phyloP scores from a whole-genome alignment of 1,140 invertebrate species.

The Tribolium castaneum region DNA sequence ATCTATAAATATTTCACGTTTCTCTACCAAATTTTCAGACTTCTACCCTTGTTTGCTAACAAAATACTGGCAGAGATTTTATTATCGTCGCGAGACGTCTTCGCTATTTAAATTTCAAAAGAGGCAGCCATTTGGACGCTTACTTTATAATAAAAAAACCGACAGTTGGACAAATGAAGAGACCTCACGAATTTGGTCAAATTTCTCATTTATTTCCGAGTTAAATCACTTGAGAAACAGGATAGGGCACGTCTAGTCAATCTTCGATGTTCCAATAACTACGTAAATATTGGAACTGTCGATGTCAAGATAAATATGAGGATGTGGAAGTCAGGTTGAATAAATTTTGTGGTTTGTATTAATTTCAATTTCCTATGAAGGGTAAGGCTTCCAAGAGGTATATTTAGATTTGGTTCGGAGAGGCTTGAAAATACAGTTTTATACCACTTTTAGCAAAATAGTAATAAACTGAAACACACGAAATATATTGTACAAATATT shows the following conservation, averaged over 20 bases:
- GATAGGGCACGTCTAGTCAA: slow-evolving; percentile 2
- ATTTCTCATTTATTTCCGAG: not conserved
- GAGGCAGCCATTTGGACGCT: slow-evolving; percentile 11
- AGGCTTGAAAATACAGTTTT: not conserved
- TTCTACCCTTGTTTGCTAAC: slow-evolving; percentile 22
- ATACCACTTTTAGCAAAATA: not conserved
- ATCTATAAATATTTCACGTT: not conserved
- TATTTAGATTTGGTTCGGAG: no score
- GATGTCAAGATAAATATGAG: not conserved
- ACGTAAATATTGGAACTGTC: slow-evolving; percentile 10
- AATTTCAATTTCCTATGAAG: not conserved
- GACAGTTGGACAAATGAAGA: not conserved
- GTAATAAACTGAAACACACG: not conserved
- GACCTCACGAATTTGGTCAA: not conserved
- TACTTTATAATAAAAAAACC: not conserved
- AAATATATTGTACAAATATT: not conserved
- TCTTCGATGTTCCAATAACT: slow-evolving; percentile 14
- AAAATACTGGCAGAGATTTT: slow-evolving; percentile 9
- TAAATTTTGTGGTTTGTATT: not conserved
- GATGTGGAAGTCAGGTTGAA: not conserved
- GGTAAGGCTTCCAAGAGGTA: not conserved
- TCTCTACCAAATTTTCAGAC: not conserved
- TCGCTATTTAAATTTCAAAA: slow-evolving; percentile 22
- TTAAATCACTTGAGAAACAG: not conserved
- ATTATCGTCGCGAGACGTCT: slow-evolving; percentile 20